Conservation (phyloP, 2,113 vertebrate species). For the Tympanuchus pallidicinctus region DNA sequence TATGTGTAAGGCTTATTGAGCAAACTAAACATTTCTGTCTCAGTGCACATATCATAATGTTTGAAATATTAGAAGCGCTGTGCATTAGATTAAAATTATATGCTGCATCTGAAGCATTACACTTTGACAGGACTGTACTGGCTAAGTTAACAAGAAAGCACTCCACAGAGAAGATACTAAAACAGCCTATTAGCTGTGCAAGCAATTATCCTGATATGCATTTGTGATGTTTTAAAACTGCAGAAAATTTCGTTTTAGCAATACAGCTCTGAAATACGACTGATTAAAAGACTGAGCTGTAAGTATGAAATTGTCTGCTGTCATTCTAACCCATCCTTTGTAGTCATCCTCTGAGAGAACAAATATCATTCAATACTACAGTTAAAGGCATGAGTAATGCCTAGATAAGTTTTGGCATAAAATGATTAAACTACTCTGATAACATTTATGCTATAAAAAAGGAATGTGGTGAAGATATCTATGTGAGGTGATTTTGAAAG, state of each 20-base stretch:
- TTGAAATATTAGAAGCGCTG: not conserved
- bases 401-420: constrained; percentile 16
- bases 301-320: constrained; percentile 11
- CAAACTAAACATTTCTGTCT: not conserved
- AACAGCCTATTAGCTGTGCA: not conserved
- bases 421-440: not conserved
- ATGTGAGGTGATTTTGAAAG: not conserved
- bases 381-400: not conserved
- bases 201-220: constrained; percentile 7
- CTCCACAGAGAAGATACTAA: not conserved
- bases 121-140: not conserved
- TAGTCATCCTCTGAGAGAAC: not conserved
- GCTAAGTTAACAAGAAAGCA: not conserved
- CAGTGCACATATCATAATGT: not conserved
- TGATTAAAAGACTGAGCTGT: constrained; percentile 12
- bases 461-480: not conserved
- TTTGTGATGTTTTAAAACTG: constrained; percentile 13
- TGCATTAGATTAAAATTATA: constrained; percentile 11
- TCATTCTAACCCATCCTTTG: not conserved
- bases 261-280: not conserved
- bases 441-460: not conserved
- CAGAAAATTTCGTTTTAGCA: constrained; percentile 18
- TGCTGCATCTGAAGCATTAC: not conserved
- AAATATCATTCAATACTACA: not conserved
- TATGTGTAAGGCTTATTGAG: not conserved